Conservation (phyloP, 2,888 invertebrate genomes). For the Mesorhabditis spiculigera region DNA sequence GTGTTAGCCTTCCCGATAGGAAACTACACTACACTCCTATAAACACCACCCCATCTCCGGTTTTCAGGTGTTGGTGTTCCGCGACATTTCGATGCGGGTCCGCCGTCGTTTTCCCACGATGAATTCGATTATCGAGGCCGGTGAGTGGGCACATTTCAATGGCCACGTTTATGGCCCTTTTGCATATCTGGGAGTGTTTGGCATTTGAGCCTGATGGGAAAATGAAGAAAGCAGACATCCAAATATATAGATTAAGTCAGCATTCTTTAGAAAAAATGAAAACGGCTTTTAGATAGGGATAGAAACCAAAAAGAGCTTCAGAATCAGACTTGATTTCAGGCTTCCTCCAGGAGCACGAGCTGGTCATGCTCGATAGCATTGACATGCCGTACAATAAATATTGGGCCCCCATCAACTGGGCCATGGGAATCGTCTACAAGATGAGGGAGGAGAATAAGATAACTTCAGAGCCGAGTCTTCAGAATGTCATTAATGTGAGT, state of each 20-base stretch:
- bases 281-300: too few relatives aligned
- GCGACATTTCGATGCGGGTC: conserved; percentile 45
- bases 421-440: conserved; percentile 20
- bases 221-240: not conserved
- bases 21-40: too few relatives aligned
- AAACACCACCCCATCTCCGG: too few relatives aligned
- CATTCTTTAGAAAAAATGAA: too few relatives aligned
- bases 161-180: too few relatives aligned
- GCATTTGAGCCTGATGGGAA: not conserved
- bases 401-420: conserved; percentile 56
- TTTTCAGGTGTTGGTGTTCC: conserved; percentile 42
- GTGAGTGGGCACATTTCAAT: conserved; percentile 12
- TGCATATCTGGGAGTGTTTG: not conserved
- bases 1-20: too few relatives aligned
- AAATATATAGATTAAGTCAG: too few relatives aligned
- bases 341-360: conserved; percentile 44
- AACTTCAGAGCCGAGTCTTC: conserved; percentile 13
- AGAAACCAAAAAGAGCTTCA: too few relatives aligned
- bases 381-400: conserved; percentile 41
- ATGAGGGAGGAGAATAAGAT: conserved; percentile 12
- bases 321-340: conserved; percentile 28
- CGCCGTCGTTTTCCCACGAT: conserved; percentile 41
- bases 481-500: conserved; percentile 13
- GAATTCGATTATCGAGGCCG: conserved; percentile 35
- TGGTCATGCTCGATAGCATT: conserved; percentile 28